Evolutionary conservation across 2,113 vertebrate species (phyloP), one percentile per base, ranked within the genome.

Genomic region (Colossoma macropomum): DNA sequence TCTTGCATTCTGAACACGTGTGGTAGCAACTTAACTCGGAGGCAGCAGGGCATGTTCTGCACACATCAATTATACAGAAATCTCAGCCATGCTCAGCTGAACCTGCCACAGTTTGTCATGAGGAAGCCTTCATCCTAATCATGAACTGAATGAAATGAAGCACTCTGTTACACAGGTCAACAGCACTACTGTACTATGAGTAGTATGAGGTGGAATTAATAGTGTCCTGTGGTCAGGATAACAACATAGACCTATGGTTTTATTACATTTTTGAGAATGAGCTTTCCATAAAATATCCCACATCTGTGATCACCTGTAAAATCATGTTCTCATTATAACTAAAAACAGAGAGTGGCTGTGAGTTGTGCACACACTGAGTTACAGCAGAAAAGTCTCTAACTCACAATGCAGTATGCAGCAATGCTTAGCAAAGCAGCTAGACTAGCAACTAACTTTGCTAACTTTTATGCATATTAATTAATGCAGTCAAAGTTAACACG

Each of bases 41-140:
- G 27, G 70, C 45, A 81, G 56, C 32, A 21, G 48, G 25, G 28
- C 54, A 28, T 48, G 27, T 38, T 63, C 59, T 74, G 71, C 30
- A 27, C 19, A 28, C 79, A 81, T 81, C 30, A 72, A 73, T 81
- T 48, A 73, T 73, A 41, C 69, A 74, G 34, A 13, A 8, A 25
- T 34, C 59, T 65, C 52, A 72, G 25, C 19, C 69, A 72, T 45
- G 32, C 68, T 34, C 25, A 32, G 30, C 41, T 73, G 16, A 72
- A 69, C 68, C 68, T 59, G 68, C 54, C 68, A 59, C 10, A 27
- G 23, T 62, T 62, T 56, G 54, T 56, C 54, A 56, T 56, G 19
- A 56, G 21, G 54, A 23, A 15, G 59, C 59, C n/a, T 56, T 56
- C 54, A 1, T 25, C 59, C 59, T 62, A 1, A 62, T 62, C 54